These are phyloP conservation scores for Calameuta pallipes DNA, from an alignment of 2,888 invertebrate genomes.

Conservation along the genomic window DNA sequence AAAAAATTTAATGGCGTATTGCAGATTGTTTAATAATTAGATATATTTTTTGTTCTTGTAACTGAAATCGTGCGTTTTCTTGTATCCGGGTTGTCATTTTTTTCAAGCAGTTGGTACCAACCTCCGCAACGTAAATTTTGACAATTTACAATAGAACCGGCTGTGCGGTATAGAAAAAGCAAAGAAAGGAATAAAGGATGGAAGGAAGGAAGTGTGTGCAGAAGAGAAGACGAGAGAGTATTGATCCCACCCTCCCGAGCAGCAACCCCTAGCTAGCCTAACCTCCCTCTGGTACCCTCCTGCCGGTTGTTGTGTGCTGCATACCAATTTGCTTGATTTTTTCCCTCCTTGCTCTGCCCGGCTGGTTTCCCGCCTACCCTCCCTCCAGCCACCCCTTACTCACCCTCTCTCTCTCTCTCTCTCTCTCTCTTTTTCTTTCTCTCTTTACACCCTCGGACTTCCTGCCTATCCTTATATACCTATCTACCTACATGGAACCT, in stretches of 20 bases:
- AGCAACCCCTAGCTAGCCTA: constrained; percentile 63
- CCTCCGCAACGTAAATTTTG: too few relatives aligned
- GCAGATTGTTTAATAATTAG: too few relatives aligned
- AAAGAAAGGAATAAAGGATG: constrained; percentile 3
- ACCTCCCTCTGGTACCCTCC: constrained; percentile 46
- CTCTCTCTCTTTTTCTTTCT: constrained; percentile 45
- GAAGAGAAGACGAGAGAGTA: constrained; percentile 62
- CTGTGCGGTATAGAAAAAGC: too few relatives aligned
- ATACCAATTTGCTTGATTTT: constrained; percentile 74
- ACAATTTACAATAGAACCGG: too few relatives aligned
- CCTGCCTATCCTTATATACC: constrained; percentile 43
- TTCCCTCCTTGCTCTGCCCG: constrained; percentile 59
- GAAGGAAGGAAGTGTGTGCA: constrained; percentile 23
- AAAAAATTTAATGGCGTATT: too few relatives aligned
- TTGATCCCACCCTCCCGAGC: constrained; percentile 63
- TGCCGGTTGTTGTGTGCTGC: constrained; percentile 71
- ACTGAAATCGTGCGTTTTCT: too few relatives aligned
- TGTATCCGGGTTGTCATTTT: too few relatives aligned
- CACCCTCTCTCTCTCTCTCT: constrained; percentile 51
- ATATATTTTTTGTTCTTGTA: too few relatives aligned
- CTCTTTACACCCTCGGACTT: constrained; percentile 37
- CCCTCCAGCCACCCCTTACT: too few relatives aligned
- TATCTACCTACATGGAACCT: constrained; percentile 38
- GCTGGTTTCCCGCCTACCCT: too few relatives aligned
- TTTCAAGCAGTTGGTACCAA: too few relatives aligned